Base-by-base conservation (phyloP, 2,888 invertebrate genomes). In the Papilio protenor region DNA sequence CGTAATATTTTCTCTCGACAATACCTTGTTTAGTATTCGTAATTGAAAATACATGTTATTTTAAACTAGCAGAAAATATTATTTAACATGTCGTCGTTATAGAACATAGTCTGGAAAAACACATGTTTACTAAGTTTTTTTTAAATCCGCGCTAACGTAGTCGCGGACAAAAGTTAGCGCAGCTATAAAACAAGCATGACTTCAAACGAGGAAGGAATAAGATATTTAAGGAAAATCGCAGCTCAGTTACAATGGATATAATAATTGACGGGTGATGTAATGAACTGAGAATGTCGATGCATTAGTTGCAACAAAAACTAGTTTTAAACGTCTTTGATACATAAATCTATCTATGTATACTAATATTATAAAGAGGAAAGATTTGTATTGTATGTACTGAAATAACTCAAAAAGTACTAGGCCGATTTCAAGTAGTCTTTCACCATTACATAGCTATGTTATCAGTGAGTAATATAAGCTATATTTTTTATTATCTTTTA, bases 251-350 rank as follows among this genome's bases (percentile, higher is more conserved):
- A 52, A 49, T 47, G 61, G 33, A 1, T 23, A 0, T 57, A 69
- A 77, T 69, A 73, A 55, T n/a, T 45, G 23, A 49, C 49, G n/a
- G 72, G 12, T 77, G 77, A 77, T 66, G 64, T 72, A 64, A 77
- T 66, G 23, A 55, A 45, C 23, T 6, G 66, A 40, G 57, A 73
- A 77, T 73, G 66, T 66, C 23, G 47, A 57, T 77, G 66, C 76
- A 76, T 21, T 75, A 40, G 75, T 66, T 33, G 52, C 64, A 33
- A 55, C 49, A 76, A 76, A 72, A 76, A 76, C 52, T 66, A 27
- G 11, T 66, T 45, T n/a, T 21, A 21, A 1, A 14, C 49, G n/a
- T 21, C 6, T 21, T n/a, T 5, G 57, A n/a, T 10, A 8, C 0
- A 52, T 8, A 40, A 40, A 40, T 40, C 57, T 27, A 27, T 27